phyloP scores from a whole-genome alignment of 2,797 vertebrate genomes.

The Pristis pectinata region DNA sequence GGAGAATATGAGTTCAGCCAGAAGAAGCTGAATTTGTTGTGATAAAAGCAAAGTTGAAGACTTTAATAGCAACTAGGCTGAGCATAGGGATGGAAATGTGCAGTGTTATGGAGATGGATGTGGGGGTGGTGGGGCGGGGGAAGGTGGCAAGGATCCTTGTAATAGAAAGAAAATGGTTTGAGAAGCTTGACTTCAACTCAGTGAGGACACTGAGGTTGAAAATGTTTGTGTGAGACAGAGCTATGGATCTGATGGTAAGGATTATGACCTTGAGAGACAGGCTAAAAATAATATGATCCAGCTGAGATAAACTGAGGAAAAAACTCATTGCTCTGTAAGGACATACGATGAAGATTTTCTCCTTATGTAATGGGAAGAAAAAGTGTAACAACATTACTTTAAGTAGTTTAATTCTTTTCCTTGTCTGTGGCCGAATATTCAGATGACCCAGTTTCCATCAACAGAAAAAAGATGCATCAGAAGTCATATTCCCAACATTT shows the following conservation, averaged over 20 bases:
- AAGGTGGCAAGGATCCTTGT: too few relatives aligned
- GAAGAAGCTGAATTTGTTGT: not conserved
- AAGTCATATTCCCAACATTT: too few relatives aligned
- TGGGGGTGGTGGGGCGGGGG: too few relatives aligned
- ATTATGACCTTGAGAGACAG: not conserved
- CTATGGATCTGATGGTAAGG: not conserved
- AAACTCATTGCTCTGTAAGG: not conserved
- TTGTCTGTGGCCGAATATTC: not conserved
- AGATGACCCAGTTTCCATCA: not conserved
- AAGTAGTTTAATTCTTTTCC: not conserved
- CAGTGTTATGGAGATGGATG: not conserved
- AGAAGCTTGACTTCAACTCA: not conserved
- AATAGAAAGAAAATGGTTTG: not conserved
- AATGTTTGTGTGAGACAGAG: not conserved
- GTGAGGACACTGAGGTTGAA: not conserved
- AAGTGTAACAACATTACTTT: not conserved
- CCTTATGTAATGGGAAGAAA: not conserved
- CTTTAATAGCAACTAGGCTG: not conserved
- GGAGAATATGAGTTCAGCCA: not conserved
- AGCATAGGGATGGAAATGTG: not conserved
- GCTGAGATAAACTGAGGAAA: not conserved
- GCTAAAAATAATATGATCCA: not conserved
- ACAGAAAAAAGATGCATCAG: too few relatives aligned
- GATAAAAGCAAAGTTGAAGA: not conserved
- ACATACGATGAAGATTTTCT: not conserved